Base-by-base conservation (phyloP, 2,113 vertebrate species). In the Puma concolor region DNA sequence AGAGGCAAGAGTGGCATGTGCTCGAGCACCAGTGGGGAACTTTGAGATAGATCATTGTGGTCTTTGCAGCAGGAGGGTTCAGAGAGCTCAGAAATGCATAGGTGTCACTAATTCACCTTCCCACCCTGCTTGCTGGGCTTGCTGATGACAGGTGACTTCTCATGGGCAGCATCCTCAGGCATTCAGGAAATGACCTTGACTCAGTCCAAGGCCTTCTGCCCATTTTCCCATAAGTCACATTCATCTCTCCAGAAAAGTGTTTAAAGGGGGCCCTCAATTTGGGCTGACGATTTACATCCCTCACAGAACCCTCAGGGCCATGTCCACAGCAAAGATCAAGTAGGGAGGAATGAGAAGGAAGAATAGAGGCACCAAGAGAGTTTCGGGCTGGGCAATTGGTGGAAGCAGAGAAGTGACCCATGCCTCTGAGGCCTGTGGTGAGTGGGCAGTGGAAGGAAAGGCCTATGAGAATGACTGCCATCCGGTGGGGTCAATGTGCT, bases 141-240 rank as follows among this genome's bases (percentile, higher is more conserved):
- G 96, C 21, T 83, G n/a, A 71, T 93, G 94, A 77, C 69, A 29
- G 25, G 64, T 21, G 44, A 29, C 29, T 81, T 92, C 83, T 67
- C 10, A 19, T 69, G 63, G 66, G 25, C 33, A 64, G 63, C 14
- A 4, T 86, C 69, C 25, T n/a, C n/a, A 71, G 33, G 36, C 13
- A 3, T 36, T 66, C 38, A 10, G 69, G 64, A 64, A 33, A 54
- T 63, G 27, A n/a, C 50, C 0, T 0, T 44, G 52, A 63, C 81
- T 97, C 67, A 50, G 92, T 71, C 50, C 27, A 1, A 44, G 76
- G 74, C 88, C 79, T 52, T 41, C 60, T 87, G 82, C 64, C 31
- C 27, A 3, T 29, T 81, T 64, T 76, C 63, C 54, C 44, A 13
- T 96, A 38, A 57, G 48, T 29, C 69, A 69, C 17, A 12, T 77